These are phyloP conservation scores for Pangasius krempfi DNA, from an alignment of 2,797 vertebrate species.

Conservation along the genomic window DNA sequence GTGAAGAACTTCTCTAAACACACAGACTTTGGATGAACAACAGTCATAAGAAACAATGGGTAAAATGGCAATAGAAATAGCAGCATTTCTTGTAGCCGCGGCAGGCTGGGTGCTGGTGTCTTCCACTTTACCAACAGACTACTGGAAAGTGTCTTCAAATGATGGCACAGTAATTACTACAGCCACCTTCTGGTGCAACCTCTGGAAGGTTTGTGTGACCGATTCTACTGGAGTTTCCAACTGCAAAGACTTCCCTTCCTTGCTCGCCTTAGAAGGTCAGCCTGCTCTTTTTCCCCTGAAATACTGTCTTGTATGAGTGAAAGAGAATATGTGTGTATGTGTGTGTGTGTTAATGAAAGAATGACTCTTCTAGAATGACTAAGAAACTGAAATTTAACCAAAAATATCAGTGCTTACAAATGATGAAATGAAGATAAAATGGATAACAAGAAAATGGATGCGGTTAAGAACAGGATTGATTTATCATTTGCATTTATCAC, in stretches of 20 bases:
- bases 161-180: constrained; percentile 96
- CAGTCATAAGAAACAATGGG: constrained; percentile 70
- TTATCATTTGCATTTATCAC: not conserved
- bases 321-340: not conserved
- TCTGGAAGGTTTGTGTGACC: constrained; percentile 95
- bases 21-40: not conserved
- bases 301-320: not conserved
- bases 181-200: constrained; percentile 92
- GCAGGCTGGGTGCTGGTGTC: constrained; percentile 90
- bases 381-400: not conserved
- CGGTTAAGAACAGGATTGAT: not conserved
- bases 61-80: constrained; percentile 83
- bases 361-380: not conserved
- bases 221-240: constrained; percentile 94
- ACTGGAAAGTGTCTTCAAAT: constrained; percentile 94
- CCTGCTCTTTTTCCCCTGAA: not conserved
- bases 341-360: not conserved
- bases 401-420: not conserved
- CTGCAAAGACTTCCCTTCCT: constrained; percentile 95
- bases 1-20: constrained; percentile 5
- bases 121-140: constrained; percentile 91
- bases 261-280: constrained; percentile 91
- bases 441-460: not conserved
- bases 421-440: too few relatives aligned
- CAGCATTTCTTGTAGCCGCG: constrained; percentile 82